A percentile compares a stretch with the other conserved stretches of the same genome.
phyloP scores from a whole-genome alignment of 2,888 invertebrate genomes.

The Augochlorella aurata region DNA sequence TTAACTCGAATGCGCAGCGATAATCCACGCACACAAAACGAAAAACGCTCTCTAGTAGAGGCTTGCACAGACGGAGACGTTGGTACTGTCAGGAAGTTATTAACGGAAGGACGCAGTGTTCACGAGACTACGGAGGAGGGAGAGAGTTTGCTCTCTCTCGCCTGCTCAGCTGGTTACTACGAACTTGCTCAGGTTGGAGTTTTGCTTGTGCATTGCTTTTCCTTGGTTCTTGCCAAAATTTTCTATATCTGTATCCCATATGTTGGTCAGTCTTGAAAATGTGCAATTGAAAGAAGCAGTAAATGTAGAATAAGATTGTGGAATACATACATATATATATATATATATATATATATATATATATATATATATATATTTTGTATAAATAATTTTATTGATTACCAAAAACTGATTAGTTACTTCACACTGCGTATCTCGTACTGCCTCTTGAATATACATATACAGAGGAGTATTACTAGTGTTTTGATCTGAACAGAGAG shows the following conservation, averaged over 20 bases:
- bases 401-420: background rate
- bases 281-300: background rate
- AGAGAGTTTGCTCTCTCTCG: constrained; percentile 96
- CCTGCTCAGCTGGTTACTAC: constrained; percentile 98
- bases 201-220: background rate
- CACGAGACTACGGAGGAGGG: constrained; percentile 99
- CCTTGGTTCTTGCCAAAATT: background rate
- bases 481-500: background rate
- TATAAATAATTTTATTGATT: background rate
- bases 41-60: constrained; percentile 91
- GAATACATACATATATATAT: no score
- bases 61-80: constrained; percentile 98
- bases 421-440: background rate
- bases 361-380: background rate
- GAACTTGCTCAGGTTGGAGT: constrained; percentile 94
- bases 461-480: background rate
- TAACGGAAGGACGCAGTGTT: constrained; percentile 96
- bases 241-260: background rate
- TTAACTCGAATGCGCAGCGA: constrained; percentile 97
- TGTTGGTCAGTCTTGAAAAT: background rate
- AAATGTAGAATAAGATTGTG: background rate
- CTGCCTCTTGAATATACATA: background rate
- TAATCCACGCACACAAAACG: constrained; percentile 87
- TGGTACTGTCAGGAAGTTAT: constrained; percentile 93
- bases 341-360: no score